These are phyloP conservation scores for Eurytoma adleriae DNA, from an alignment of 2,888 invertebrate species.

Conservation along the genomic window DNA sequence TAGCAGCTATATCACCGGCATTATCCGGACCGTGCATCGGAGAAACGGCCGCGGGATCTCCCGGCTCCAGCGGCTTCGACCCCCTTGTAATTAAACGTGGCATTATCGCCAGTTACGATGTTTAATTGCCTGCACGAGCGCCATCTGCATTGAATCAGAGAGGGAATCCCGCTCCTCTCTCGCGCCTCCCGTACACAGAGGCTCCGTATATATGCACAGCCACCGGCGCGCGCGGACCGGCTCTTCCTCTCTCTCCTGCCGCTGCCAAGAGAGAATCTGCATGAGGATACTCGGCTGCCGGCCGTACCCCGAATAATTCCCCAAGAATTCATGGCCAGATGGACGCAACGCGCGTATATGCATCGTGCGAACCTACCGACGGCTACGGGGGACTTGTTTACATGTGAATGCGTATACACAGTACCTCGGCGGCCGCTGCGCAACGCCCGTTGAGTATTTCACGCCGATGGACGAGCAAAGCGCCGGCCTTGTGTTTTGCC, in stretches of 20 bases:
- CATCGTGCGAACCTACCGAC: not conserved
- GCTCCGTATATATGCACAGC: not conserved
- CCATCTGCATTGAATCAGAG: slow-evolving; percentile 63
- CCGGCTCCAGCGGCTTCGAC: not conserved
- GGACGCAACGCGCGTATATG: not conserved
- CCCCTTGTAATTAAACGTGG: slow-evolving; percentile 64
- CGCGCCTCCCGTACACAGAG: not conserved
- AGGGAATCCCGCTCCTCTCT: slow-evolving; percentile 56
- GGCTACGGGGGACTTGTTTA: slow-evolving; percentile 29
- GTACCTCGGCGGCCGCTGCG: not conserved
- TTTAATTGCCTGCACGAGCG: slow-evolving; percentile 62
- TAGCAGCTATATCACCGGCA: slow-evolving; percentile 58
- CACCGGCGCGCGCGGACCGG: not conserved
- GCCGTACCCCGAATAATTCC: slow-evolving; percentile 38
- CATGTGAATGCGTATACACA: slow-evolving; percentile 17
- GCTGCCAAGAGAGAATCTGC: slow-evolving; percentile 26
- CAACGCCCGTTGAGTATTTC: slow-evolving; percentile 29
- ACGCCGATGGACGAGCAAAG: slow-evolving; percentile 35
- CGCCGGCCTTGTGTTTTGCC: slow-evolving; percentile 15
- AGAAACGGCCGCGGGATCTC: slow-evolving; percentile 26
- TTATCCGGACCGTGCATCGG: slow-evolving; percentile 59
- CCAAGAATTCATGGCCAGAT: slow-evolving; percentile 49
- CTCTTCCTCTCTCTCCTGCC: too few relatives aligned
- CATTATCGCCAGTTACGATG: slow-evolving; percentile 64
- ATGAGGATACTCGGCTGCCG: slow-evolving; percentile 10